These are phyloP conservation scores for Sylvicola cinctus DNA, from an alignment of 2,888 invertebrate species.

Conservation along the genomic window DNA sequence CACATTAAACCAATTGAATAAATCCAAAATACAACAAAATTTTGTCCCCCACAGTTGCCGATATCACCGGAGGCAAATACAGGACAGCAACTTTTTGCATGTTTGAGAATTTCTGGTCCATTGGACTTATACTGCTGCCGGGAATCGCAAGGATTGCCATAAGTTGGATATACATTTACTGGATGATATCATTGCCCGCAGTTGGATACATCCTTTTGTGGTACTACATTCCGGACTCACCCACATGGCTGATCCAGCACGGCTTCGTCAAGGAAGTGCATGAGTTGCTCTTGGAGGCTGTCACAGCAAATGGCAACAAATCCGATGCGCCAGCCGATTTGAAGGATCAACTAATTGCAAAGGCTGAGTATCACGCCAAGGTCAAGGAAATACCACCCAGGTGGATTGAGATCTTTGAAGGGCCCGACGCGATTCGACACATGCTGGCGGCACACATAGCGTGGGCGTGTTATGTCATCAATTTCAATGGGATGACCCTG, in stretches of 20 bases:
- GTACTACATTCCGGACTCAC: constrained; percentile 26
- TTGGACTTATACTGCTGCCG: constrained; percentile 25
- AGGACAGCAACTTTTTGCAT: constrained; percentile 21
- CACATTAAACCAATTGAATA: no score
- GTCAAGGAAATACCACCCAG: constrained; percentile 2
- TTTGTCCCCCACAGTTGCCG: constrained; percentile 21
- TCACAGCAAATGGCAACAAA: constrained; percentile 19
- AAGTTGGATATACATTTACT: constrained; percentile 24
- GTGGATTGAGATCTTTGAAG: no score
- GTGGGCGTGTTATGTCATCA: constrained; percentile 20
- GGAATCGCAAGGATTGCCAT: constrained; percentile 20
- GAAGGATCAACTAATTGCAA: constrained; percentile 14
- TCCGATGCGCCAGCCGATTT: constrained; percentile 17
- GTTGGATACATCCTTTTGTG: constrained; percentile 19
- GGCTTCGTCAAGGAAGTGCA: constrained; percentile 18
- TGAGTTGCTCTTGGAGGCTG: constrained; percentile 18
- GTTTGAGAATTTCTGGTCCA: constrained; percentile 27
- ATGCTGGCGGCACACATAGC: constrained; percentile 21
- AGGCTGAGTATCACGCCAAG: constrained; percentile 15
- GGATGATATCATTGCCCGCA: constrained; percentile 26
- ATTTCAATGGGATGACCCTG: constrained; percentile 26
- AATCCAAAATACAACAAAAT: no score
- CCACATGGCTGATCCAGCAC: constrained; percentile 24
- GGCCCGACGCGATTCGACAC: constrained; percentile 16
- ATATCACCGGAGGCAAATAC: constrained; percentile 23